These are phyloP conservation scores for Equus przewalskii DNA, from an alignment of 2,113 vertebrate species.

Conservation along the genomic window DNA sequence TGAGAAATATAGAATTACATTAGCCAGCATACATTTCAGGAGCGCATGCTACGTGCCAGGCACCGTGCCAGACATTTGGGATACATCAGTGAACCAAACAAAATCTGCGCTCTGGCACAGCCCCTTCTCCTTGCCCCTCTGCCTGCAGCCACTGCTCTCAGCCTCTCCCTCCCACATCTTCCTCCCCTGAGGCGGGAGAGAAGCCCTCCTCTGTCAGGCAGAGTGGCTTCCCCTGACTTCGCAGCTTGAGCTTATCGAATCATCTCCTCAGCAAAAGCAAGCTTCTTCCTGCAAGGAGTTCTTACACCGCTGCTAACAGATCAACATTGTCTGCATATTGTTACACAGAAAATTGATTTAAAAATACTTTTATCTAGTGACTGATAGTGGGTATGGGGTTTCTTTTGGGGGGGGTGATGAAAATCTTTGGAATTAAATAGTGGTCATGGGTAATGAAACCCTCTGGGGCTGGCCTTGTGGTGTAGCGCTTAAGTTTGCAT, in stretches of 20 bases:
- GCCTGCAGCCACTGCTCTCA: not conserved
- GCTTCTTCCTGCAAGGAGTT: not conserved
- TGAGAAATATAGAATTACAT: not conserved
- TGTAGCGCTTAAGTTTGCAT: no score
- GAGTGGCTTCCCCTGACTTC: not conserved
- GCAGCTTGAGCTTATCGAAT: not conserved
- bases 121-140: not conserved
- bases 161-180: no score
- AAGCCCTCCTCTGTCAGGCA: not conserved
- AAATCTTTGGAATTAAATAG: not conserved
- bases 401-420: not conserved
- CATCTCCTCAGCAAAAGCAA: not conserved
- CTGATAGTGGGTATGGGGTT: no score
- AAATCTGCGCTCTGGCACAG: not conserved
- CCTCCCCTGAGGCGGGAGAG: not conserved
- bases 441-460: not conserved
- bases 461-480: not conserved
- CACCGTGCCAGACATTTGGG: not conserved
- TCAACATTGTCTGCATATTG: not conserved
- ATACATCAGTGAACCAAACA: not conserved
- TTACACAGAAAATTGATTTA: not conserved
- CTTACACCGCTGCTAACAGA: not conserved
- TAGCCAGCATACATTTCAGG: not conserved
- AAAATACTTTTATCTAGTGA: not conserved
- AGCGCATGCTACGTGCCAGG: not conserved